Evolutionary conservation across 2,888 invertebrate genomes (phyloP), one percentile per base, ranked within the genome.

Genomic region (Heteromyza rotundicornis): DNA sequence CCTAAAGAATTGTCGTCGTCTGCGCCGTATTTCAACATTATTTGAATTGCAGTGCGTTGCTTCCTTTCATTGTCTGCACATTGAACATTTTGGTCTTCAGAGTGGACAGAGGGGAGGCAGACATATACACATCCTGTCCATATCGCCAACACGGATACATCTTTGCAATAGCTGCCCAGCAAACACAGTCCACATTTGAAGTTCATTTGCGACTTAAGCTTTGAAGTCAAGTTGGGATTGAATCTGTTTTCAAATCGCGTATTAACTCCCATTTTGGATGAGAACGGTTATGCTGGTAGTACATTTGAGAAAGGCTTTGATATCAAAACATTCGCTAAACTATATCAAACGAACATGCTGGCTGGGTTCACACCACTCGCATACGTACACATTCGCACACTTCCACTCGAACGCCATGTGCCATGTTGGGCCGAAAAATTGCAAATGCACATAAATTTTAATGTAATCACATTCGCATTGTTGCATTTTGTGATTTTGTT

Each of bases 381-480:
- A n/a, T n/a, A 50, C 19, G 16, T 19, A 14, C 32, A 49, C 22
- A 32, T 53, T 24, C 24, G 14, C 50, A 20, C 35, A 23, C 16
- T n/a, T n/a, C 20, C 17, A 47, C 20, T 17, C 19, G 14, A 40
- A n/a, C n/a, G 16, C 40, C 14, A 27, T 27, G 10, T 10, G n/a
- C 5, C 10, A 40, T 40, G 59, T 27, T 55, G 51, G 23, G 35
- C 36, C 59, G 56, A 64, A 63, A 60, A 61, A 68, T 75, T 74
- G 73, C 68, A 75, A 75, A 75, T 77, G 76, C 75, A 76, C 75
- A 75, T 75, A 75, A 77, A 75, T 75, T 75, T 73, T 74, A 76
- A 76, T 77, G 75, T 73, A 75, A 77, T 74, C 75, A 76, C 76
- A 75, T 73, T 67, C 75, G 57, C 71, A 73, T 69, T 68, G 47